Base-by-base conservation (phyloP, 2,888 invertebrate species). In the Campoletis raptor region DNA sequence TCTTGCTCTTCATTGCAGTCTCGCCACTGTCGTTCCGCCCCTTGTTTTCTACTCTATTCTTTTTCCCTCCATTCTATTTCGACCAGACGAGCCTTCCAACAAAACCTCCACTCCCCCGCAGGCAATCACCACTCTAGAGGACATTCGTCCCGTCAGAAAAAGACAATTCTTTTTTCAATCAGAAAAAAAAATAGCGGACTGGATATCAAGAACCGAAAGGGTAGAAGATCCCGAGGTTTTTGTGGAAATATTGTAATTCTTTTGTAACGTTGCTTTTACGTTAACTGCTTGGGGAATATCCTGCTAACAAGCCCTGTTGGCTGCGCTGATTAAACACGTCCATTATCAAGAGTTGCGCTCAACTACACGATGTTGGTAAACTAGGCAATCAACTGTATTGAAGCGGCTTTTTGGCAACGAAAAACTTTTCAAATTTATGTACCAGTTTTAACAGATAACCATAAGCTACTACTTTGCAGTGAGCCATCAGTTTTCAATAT, bases 1-100 rank as follows among this genome's bases (percentile, higher is more conserved):
- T 70, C 45, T 70, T 61, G 61, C 61, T 72, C 54, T 70, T 70
- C 72, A 72, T 80, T 72, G 80, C 61, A 80, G 80, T 45, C 61
- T 36, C 70, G 61, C 45, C 61, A 54, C 40, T 37, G 36, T 66
- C 69, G 36, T 30, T 21, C 73, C 36, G 3, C 21, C 57, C 30
- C 24, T 15, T 21, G 6, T 48, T 24, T 48, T 73, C 57, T 21
- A 24, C 74, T 61, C 42, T 30, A 30, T 42, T 52, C 66, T 52
- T 54, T 67, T 69, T 69, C 36, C 21, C 36, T 37, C 24, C 37
- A 40, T 81, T 66, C 81, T 7, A 64, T 73, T 73, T 64, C 81
- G 37, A 21, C 64, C 81, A 66, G 73, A 81, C 81, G 40, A 54
- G 64, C 18, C 64, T 45, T 66, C 37, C 36, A 40, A 72, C 73